These are phyloP conservation scores for Perognathus longimembris DNA, from an alignment of 2,113 vertebrate genomes.

Conservation along the genomic window DNA sequence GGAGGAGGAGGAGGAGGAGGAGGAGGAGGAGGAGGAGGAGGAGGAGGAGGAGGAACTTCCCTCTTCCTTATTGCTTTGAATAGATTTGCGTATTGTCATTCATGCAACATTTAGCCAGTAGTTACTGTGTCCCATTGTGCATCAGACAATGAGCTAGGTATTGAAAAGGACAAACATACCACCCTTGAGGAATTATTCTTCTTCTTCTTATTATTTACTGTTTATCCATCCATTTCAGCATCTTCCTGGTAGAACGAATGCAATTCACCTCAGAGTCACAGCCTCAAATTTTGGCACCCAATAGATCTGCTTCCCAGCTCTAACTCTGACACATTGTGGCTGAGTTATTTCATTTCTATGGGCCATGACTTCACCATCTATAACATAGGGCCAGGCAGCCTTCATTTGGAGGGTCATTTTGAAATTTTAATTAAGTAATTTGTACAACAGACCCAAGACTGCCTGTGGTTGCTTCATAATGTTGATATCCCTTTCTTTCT, in stretches of 20 bases:
- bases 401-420: not conserved
- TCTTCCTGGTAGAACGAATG: not conserved
- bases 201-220: not conserved
- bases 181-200: not conserved
- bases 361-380: not conserved
- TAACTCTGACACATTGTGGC: not conserved
- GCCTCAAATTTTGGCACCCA: not conserved
- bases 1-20: too few relatives aligned
- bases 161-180: not conserved
- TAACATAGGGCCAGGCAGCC: not conserved
- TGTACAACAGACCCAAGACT: not conserved
- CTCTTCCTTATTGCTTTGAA: not conserved
- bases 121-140: not conserved
- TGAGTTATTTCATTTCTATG: not conserved
- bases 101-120: not conserved
- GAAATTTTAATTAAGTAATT: not conserved
- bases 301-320: not conserved
- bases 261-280: not conserved
- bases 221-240: not conserved
- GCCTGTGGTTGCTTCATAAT: too few relatives aligned
- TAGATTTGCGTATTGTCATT: not conserved
- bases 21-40: too few relatives aligned
- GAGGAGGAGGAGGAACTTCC: too few relatives aligned
- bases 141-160: not conserved
- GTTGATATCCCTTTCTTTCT: not conserved